Percentiles rank a stretch among this genome's conserved stretches.
Conservation (phyloP, 2,113 vertebrate species). For the Sceloporus tristichus region DNA sequence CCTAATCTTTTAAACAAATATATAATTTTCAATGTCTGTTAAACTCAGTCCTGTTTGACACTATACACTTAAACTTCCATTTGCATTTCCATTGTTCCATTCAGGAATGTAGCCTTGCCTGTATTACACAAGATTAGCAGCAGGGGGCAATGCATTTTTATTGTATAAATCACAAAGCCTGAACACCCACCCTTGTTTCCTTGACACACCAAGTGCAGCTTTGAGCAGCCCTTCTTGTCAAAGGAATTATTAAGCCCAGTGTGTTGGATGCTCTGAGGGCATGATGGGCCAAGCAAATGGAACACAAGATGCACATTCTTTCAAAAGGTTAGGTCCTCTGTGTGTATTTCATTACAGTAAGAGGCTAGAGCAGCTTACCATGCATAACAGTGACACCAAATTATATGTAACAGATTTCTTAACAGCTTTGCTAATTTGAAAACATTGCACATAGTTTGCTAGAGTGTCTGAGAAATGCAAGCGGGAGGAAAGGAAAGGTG, state of each 20-base stretch:
- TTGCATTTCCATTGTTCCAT: not conserved
- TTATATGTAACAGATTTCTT: slow-evolving; percentile 18
- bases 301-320: not conserved
- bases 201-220: rapidly evolving
- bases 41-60: not conserved
- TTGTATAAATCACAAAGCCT: not conserved
- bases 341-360: not conserved
- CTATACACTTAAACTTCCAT: not conserved
- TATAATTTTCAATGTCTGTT: not conserved
- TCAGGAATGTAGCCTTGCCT: not conserved
- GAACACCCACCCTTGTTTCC: rapidly evolving
- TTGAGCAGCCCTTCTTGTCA: no score
- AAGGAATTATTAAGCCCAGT: not conserved
- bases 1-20: not conserved
- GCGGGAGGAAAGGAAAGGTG: not conserved
- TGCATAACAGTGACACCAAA: not conserved
- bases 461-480: not conserved
- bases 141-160: slow-evolving; percentile 56
- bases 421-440: slow-evolving; percentile 22
- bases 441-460: not conserved
- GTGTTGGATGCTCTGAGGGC: not conserved
- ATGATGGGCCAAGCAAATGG: not conserved
- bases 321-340: not conserved
- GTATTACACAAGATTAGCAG: slow-evolving; percentile 44
- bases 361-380: not conserved